Base-by-base conservation (phyloP, 2,113 vertebrate species). In the Candoia aspera region DNA sequence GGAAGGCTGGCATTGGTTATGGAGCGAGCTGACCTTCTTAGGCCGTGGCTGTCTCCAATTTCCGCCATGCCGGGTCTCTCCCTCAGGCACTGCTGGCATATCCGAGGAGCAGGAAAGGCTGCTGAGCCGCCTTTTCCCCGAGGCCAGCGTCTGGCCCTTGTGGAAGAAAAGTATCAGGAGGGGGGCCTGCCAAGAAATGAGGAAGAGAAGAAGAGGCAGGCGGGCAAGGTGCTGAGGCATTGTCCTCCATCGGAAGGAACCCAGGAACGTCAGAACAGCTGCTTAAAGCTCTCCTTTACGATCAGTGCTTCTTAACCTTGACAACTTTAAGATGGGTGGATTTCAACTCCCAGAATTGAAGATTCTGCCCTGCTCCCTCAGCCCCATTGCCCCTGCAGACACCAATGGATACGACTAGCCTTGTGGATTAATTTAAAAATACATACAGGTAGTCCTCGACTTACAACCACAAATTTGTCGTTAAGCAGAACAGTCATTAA, bases 211-310 rank as follows among this genome's bases (percentile, higher is more conserved):
- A 26, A 58, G 33, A 33, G 26, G 9, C 4, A 4, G 60, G 11
- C 2, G 0, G 58, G 42, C 3, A 4, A 17, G 10, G 29, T 4
- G 55, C 9, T 58, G 1, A 1, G n/a, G 4, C 1, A 29, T 4
- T 64, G 8, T 11, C 11, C 60, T 64, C 60, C 10, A 1, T 19
- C 13, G 15, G 17, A 17, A 19, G 17, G 57, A 58, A 49, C 49
- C 49, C 6, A 49, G 49, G 4, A 49, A 49, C 6, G 4, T 8
- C 49, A 49, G 49, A 5, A 49, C 6, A 5, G 6, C 6, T 49
- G 49, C 49, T 49, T 49, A 49, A 49, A 49, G 6, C 49, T 49
- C 49, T 49, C 4, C 4, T 5, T 49, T 49, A 49, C 3, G 49
- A 49, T 42, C 42, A 42, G 42, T 42, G 42, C 3, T 42, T 42